phyloP scores from a whole-genome alignment of 2,797 vertebrate genomes.

The Eutrigla gurnardus region DNA sequence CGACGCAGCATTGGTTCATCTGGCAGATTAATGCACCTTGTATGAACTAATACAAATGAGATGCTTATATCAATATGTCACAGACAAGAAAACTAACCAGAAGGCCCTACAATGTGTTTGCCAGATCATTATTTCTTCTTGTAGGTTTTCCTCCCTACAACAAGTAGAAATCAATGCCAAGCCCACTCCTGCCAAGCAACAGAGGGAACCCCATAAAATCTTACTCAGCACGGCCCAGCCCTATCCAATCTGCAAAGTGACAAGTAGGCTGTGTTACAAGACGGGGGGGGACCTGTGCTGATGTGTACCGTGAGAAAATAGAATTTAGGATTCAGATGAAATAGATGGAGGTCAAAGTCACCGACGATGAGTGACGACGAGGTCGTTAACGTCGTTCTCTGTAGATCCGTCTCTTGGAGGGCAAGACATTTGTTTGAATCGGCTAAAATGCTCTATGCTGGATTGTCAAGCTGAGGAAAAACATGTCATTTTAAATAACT shows the following conservation, averaged over 20 bases:
- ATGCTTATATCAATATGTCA: background rate
- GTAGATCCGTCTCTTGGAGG: background rate
- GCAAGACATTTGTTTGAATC: background rate
- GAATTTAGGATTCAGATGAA: background rate
- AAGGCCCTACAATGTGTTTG: background rate
- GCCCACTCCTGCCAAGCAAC: slow-evolving; percentile 63
- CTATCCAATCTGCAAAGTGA: slow-evolving; percentile 36
- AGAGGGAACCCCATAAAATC: slow-evolving; percentile 60
- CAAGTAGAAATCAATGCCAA: slow-evolving; percentile 64
- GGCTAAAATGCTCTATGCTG: background rate
- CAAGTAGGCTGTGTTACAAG: slow-evolving; percentile 4
- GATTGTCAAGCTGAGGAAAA: background rate
- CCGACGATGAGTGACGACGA: background rate
- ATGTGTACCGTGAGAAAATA: background rate
- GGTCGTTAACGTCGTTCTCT: background rate
- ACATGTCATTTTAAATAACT: background rate
- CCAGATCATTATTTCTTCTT: slow-evolving; percentile 44
- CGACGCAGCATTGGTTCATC: background rate
- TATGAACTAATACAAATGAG: background rate
- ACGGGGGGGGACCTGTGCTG: background rate
- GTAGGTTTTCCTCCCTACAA: slow-evolving; percentile 49
- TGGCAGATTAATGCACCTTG: slow-evolving; percentile 7
- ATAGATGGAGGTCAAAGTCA: background rate
- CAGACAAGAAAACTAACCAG: background rate
- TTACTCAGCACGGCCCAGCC: slow-evolving; percentile 45